Evolutionary conservation across 30 jellyfish, hydroid and myxozoan genomes (phyloP).

Genomic region (Catostylus mosaicus): DNA sequence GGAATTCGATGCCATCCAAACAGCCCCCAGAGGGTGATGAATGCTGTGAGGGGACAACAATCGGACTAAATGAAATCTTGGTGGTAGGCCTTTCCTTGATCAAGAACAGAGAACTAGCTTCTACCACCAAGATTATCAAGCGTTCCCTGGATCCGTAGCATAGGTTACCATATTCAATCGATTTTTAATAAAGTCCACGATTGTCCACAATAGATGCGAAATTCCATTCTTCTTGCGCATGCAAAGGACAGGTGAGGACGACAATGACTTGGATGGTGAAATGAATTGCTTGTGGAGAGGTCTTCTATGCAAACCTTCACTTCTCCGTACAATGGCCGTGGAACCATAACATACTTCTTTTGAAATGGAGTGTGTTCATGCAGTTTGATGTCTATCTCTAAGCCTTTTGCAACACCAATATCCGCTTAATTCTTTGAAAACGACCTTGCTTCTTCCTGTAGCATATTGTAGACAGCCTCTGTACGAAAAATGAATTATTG

Average conservation of each 20-base stretch:
- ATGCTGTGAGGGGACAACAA: slow-evolving; percentile 3
- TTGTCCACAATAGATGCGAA: slow-evolving; percentile 44
- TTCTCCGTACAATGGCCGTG: slow-evolving; percentile 33
- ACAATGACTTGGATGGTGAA: not conserved
- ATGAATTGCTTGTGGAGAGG: not conserved
- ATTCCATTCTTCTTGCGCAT: slow-evolving; percentile 30
- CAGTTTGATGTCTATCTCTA: slow-evolving; percentile 18
- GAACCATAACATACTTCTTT: slow-evolving; percentile 11
- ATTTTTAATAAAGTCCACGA: too few relatives aligned
- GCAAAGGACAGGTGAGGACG: slow-evolving; percentile 29
- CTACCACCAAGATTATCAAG: slow-evolving; percentile 55
- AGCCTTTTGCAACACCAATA: slow-evolving; percentile 6
- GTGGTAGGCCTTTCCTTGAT: slow-evolving; percentile 63
- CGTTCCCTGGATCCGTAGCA: slow-evolving; percentile 26
- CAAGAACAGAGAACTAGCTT: slow-evolving; percentile 54
- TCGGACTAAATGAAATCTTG: slow-evolving; percentile 51
- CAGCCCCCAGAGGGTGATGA: slow-evolving; percentile 44
- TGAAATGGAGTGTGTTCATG: slow-evolving; percentile 30
- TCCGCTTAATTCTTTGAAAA: not conserved
- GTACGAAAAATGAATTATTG: not conserved
- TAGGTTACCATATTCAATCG: slow-evolving; percentile 19
- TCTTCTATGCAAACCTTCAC: slow-evolving; percentile 31
- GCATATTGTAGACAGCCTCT: not conserved
- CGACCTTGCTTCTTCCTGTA: not conserved
- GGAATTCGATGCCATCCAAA: slow-evolving; percentile 67